Percentiles rank a stretch among this genome's conserved stretches.
Evolutionary conservation across 2,113 vertebrate species (phyloP).

Genomic region (Amazona guildingii): DNA sequence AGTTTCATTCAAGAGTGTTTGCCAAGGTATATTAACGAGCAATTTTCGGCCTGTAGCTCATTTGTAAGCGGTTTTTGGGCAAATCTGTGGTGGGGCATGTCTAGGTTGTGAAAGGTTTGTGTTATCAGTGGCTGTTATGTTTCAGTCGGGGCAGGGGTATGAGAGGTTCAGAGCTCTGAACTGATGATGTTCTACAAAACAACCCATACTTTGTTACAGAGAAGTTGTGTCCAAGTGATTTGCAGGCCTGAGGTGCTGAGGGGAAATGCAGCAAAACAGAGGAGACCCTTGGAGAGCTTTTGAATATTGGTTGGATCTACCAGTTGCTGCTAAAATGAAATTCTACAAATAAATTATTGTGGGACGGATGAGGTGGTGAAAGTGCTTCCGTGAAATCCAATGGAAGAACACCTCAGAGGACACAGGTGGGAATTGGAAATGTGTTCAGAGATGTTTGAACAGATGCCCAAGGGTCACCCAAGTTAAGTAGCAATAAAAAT

Average conservation of each 20-base stretch:
- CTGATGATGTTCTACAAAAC: background rate
- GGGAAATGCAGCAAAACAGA: background rate
- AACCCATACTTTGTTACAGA: background rate
- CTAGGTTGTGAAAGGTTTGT: background rate
- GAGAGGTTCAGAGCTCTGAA: background rate
- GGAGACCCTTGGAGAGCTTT: background rate
- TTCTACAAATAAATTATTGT: background rate
- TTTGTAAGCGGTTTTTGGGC: background rate
- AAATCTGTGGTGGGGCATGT: background rate
- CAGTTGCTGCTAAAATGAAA: conserved; percentile 32
- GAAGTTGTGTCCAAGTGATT: background rate
- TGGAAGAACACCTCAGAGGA: background rate
- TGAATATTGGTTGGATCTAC: background rate
- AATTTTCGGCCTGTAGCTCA: background rate
- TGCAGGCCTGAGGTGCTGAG: background rate
- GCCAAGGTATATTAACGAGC: background rate
- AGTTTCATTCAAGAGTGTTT: background rate
- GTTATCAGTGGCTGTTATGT: background rate
- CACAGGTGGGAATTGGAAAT: background rate
- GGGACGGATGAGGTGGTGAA: conserved; percentile 36
- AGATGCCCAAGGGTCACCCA: conserved; percentile 13
- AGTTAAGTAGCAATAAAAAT: conserved; percentile 13
- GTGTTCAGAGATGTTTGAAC: conserved; percentile 6
- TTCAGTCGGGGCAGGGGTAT: background rate
- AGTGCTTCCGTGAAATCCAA: conserved; percentile 33